phyloP scores from a whole-genome alignment of 2,888 invertebrate genomes.

The Sarcophaga caerulescens region DNA sequence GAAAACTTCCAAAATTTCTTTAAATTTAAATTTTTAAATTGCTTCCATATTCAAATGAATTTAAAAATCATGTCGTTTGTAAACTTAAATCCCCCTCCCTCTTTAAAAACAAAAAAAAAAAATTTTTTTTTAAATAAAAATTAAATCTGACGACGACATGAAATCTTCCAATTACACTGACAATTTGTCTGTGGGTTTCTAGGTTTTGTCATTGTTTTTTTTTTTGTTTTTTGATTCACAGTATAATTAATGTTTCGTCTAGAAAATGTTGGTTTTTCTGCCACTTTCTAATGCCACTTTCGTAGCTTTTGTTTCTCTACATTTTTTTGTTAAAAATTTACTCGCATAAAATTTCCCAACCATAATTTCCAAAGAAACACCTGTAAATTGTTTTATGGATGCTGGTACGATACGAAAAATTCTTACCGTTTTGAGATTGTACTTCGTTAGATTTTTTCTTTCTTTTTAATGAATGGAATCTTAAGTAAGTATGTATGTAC shows the following conservation, averaged over 20 bases:
- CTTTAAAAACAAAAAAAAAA: too few species aligned
- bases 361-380: conserved; percentile 32
- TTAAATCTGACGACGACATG: background rate
- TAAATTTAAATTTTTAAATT: too few species aligned
- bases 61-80: too few species aligned
- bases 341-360: conserved; percentile 20
- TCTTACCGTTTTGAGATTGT: conserved; percentile 9
- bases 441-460: conserved; percentile 13
- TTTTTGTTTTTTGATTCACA: conserved; percentile 38
- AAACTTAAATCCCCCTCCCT: too few species aligned
- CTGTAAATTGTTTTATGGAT: background rate
- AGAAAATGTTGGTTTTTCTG: conserved; percentile 13
- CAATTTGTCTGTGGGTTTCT: background rate
- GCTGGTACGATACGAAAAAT: background rate
- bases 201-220: background rate
- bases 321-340: conserved; percentile 36
- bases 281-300: background rate
- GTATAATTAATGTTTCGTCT: conserved; percentile 51
- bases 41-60: too few species aligned
- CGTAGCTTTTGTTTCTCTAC: background rate
- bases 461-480: conserved; percentile 1
- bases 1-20: too few species aligned
- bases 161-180: background rate
- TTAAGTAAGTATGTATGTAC: conserved; percentile 1
- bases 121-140: background rate